Percentiles rank a stretch among this genome's conserved stretches.
Conservation (phyloP, 2,113 vertebrate genomes). For the Strix aluco region DNA sequence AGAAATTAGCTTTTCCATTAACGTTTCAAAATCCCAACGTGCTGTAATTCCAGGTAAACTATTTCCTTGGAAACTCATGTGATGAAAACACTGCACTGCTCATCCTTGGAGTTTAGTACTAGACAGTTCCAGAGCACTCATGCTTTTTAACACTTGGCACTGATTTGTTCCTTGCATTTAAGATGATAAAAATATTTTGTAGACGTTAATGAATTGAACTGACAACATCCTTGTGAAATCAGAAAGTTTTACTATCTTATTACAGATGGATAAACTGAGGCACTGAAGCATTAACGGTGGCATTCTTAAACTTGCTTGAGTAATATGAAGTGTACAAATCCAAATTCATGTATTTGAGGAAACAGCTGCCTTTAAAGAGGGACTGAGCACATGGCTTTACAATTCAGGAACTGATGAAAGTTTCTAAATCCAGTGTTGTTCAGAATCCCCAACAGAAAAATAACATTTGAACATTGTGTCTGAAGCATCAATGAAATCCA, state of each 20-base stretch:
- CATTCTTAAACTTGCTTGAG: neutral
- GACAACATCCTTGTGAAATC: neutral
- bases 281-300: neutral
- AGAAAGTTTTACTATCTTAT: neutral
- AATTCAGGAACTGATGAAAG: neutral
- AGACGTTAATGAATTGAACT: neutral
- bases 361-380: neutral
- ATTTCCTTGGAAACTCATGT: neutral
- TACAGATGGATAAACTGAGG: neutral
- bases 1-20: neutral
- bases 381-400: neutral
- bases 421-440: neutral
- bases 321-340: neutral
- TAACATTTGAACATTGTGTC: neutral
- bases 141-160: neutral
- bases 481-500: neutral
- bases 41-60: neutral
- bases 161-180: neutral
- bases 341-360: neutral
- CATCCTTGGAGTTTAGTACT: neutral
- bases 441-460: neutral
- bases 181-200: neutral
- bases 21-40: neutral
- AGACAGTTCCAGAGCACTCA: neutral
- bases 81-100: neutral